Percentiles rank a stretch among this genome's conserved stretches.
Conservation (phyloP, 2,888 invertebrate species). For the Chaetogeoica ovagalla region DNA sequence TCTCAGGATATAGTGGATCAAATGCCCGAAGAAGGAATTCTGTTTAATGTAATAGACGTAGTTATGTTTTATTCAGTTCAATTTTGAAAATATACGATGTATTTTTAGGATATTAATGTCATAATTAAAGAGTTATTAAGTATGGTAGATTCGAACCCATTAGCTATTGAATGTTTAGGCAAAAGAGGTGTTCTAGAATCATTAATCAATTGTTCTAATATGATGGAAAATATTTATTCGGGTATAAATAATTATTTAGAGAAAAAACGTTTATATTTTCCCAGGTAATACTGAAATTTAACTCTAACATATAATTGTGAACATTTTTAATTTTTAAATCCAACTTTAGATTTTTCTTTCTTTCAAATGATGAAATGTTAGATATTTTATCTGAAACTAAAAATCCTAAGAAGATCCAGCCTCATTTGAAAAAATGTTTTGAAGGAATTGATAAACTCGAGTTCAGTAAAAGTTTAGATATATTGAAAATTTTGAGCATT, state of each 20-base stretch:
- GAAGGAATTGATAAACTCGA: constrained; percentile 78
- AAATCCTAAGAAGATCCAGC: constrained; percentile 80
- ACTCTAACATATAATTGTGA: not conserved
- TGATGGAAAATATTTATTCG: constrained; percentile 79
- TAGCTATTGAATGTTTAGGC: constrained; percentile 70
- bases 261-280: constrained; percentile 80
- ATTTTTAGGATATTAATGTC: constrained; percentile 66
- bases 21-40: constrained; percentile 80
- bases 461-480: constrained; percentile 73
- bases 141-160: constrained; percentile 67
- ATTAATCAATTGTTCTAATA: constrained; percentile 68
- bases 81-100: not conserved
- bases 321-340: constrained; percentile 1
- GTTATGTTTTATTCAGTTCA: not conserved
- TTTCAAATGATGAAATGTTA: constrained; percentile 88
- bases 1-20: constrained; percentile 83
- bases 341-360: constrained; percentile 75
- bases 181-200: constrained; percentile 71
- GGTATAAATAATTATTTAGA: constrained; percentile 82
- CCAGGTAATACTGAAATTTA: constrained; percentile 61
- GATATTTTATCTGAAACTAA: constrained; percentile 89
- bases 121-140: constrained; percentile 71
- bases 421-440: constrained; percentile 85
- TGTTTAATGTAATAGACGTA: constrained; percentile 65
- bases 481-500: constrained; percentile 76